Evolutionary conservation across 2,797 vertebrate genomes (phyloP), one percentile per base, ranked within the genome.

Genomic region (Leptatherina wallacei): DNA sequence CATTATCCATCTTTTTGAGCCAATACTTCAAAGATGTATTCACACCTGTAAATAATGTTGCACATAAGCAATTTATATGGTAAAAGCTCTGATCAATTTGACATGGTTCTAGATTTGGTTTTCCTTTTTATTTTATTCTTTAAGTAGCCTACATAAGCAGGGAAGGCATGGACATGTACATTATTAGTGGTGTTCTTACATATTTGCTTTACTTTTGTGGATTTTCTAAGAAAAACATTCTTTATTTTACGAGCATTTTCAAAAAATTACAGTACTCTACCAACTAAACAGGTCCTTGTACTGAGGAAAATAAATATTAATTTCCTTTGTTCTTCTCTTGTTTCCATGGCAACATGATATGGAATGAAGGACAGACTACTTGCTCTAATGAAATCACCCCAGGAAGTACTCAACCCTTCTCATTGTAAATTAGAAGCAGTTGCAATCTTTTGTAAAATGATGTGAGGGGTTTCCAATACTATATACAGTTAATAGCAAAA

Each of bases 271-370:
- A 42, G 57, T 73, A 73, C 61, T 84, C 63, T 77, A 72, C 38
- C 62, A 72, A 82, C 77, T 73, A 65, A 61, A 83, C 56, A 42
- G 65, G 77, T 75, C 65, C 71, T 82, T 79, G 74, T 76, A 52
- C 71, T 78, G 72, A 66, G 78, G 81, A 87, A 92, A 91, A 93
- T 80, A 87, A 75, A 83, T 85, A 88, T 77, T 29, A 73, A 84
- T 88, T 91, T 93, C 83, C 75, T 80, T 81, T 83, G 83, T 83
- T 81, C 89, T 90, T 77, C 81, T 76, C 89, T 87, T 91, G 95
- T 95, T 95, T 94, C 95, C 91, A 94, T 95, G 90, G 93, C 85
- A 95, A 95, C 94, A 61, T 86, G 88, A 85, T 75, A 86, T 79
- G 78, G 85, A 84, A 90, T 82, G 83, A 93, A 92, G 87, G 91